Evolutionary conservation across 2,113 vertebrate genomes (phyloP).

Genomic region (Rousettus leschenaultii): DNA sequence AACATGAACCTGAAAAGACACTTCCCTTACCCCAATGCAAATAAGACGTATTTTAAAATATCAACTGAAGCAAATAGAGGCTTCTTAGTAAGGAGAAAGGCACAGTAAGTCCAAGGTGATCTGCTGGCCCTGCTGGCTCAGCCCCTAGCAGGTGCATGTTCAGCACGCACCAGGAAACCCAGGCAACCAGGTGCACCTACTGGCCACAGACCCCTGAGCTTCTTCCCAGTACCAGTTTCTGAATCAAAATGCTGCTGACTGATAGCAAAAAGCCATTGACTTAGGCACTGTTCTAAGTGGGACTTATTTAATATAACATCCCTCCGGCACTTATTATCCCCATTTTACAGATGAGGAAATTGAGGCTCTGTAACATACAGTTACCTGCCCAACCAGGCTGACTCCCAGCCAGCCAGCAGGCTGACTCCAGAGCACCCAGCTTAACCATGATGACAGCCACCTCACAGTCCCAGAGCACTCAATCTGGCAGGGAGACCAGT

Average conservation of each 20-base stretch:
- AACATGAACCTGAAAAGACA: background rate
- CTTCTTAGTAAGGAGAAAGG: background rate
- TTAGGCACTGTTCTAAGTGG: no score
- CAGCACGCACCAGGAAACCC: background rate
- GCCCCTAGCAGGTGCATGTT: background rate
- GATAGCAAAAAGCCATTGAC: background rate
- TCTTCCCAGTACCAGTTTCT: background rate
- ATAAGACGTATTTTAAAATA: background rate
- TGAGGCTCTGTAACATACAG: background rate
- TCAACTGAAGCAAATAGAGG: background rate
- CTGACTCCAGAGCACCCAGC: background rate
- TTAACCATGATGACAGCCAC: background rate
- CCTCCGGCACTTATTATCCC: background rate
- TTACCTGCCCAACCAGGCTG: background rate
- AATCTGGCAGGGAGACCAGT: background rate
- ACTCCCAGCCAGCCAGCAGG: background rate
- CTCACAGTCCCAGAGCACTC: background rate
- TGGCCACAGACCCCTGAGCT: background rate
- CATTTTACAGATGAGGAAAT: background rate
- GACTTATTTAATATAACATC: background rate
- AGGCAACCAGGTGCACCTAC: background rate
- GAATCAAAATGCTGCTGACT: rapidly evolving
- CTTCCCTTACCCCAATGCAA: background rate
- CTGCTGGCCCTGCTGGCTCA: rapidly evolving
- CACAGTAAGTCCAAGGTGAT: background rate